These are phyloP conservation scores for Gobio occitaniae DNA, from an alignment of 2,797 vertebrate genomes.

Conservation along the genomic window DNA sequence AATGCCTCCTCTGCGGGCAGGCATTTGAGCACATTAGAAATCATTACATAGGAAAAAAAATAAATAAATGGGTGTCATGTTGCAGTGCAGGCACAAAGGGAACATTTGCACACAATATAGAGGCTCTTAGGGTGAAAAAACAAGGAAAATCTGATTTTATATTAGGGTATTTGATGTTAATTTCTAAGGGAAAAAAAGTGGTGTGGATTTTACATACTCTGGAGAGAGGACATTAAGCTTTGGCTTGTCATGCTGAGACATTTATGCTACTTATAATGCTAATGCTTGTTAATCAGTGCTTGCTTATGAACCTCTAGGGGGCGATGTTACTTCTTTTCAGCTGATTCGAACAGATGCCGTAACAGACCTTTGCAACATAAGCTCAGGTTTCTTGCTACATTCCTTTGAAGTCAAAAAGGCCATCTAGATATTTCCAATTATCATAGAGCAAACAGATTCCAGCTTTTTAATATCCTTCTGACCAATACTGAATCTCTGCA, in stretches of 20 bases:
- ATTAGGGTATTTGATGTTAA: conserved; percentile 59
- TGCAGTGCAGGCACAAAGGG: conserved; percentile 37
- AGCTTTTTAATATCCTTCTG: conserved; percentile 50
- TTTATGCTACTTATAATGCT: neutral
- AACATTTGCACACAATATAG: conserved; percentile 44
- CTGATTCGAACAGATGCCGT: neutral
- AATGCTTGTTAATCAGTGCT: neutral
- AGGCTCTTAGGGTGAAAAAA: conserved; percentile 66
- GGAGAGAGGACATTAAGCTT: conserved; percentile 7
- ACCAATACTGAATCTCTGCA: conserved; percentile 39
- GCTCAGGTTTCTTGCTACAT: conserved; percentile 28
- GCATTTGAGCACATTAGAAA: conserved; percentile 51
- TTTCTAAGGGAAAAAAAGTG: conserved; percentile 49
- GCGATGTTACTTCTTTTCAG: conserved; percentile 52
- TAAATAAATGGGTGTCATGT: neutral
- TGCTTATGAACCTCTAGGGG: conserved; percentile 34
- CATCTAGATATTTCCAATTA: conserved; percentile 60
- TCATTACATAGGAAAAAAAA: conserved; percentile 51
- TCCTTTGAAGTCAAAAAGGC: conserved; percentile 30
- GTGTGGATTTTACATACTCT: neutral
- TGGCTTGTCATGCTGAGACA: neutral
- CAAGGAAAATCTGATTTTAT: conserved; percentile 58
- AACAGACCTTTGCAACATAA: neutral
- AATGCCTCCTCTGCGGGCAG: conserved; percentile 57
- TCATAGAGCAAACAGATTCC: conserved; percentile 52